Evolutionary conservation across 2,888 invertebrate genomes (phyloP).

Genomic region (Eristalis intricaria): DNA sequence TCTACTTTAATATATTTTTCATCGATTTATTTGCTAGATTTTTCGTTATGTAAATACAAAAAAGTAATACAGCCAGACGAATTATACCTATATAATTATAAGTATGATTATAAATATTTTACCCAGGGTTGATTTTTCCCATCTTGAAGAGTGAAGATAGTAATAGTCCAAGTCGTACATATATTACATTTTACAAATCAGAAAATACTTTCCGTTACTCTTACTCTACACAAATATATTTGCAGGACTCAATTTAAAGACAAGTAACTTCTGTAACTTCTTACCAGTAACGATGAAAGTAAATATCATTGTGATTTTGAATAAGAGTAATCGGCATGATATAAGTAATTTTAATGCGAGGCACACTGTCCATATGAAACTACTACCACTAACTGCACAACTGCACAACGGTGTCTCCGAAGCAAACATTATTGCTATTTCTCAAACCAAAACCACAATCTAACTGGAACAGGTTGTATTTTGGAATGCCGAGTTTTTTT

Average conservation of each 20-base stretch:
- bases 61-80: no score
- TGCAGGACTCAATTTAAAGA: not conserved
- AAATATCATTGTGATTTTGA: constrained; percentile 1
- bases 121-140: no score
- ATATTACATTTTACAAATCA: no score
- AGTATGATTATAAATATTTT: no score
- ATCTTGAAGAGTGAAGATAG: not conserved
- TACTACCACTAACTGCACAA: constrained; percentile 6
- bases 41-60: no score
- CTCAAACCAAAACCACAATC: constrained; percentile 16
- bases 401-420: not conserved
- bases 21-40: no score
- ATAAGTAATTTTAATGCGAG: constrained; percentile 4
- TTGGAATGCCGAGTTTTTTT: not conserved
- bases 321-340: not conserved
- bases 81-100: no score
- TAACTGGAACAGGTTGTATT: constrained; percentile 10
- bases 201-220: no score
- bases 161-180: no score
- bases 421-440: constrained; percentile 6
- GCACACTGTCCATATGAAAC: constrained; percentile 18
- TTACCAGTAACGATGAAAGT: not conserved
- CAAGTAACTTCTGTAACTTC: not conserved
- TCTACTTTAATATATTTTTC: no score
- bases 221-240: not conserved